Base-by-base conservation (phyloP, 2,888 invertebrate genomes). In the Bimastos eiseni region DNA sequence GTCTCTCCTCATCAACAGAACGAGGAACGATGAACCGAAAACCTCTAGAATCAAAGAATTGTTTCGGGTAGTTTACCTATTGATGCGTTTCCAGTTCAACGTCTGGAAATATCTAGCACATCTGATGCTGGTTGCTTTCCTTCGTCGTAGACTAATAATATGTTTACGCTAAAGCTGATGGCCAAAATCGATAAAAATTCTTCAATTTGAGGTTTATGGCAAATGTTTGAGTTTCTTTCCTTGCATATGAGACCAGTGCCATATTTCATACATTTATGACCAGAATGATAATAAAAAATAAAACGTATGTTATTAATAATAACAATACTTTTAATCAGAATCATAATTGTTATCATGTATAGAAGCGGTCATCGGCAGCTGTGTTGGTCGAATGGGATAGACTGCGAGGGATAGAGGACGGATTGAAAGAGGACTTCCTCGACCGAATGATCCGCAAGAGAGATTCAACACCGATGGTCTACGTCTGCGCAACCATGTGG, bases 401-500 rank as follows among this genome's bases (percentile, higher is more conserved):
- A 41, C 41, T 89, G 49, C 41, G 33, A 44, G n/a, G 44, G 13
- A 44, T 89, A 49, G 89, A 89, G 13, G 89, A 89, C 21, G 89
- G 11, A 41, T 1, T 0, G 11, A 34, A 21, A 30, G 41, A 88
- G n/a, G 88, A 88, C 44, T 90, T 90, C 37, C 49, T 86, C 13
- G 88, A 88, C 90, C 88, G 6, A 93, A 93, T 91, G 92, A 92
- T 91, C 91, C 92, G 21, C 34, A n/a, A 83, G 89, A 84, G 88
- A 37, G 90, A 91, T 38, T 49, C 92, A 24, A 93, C 93, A 0
- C 95, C 95, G 0, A 93, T 93, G 95, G 98, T 99, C 93, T 99
- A 98, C 94, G 98, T 98, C 55, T 99, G 99, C 95, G 97, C 97
- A 89, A 99, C 99, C 93, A 99, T 99, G 99, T 99, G 99, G 99